These are phyloP conservation scores for Nasonovia ribisnigri DNA, from an alignment of 2,888 invertebrate genomes.

Conservation along the genomic window DNA sequence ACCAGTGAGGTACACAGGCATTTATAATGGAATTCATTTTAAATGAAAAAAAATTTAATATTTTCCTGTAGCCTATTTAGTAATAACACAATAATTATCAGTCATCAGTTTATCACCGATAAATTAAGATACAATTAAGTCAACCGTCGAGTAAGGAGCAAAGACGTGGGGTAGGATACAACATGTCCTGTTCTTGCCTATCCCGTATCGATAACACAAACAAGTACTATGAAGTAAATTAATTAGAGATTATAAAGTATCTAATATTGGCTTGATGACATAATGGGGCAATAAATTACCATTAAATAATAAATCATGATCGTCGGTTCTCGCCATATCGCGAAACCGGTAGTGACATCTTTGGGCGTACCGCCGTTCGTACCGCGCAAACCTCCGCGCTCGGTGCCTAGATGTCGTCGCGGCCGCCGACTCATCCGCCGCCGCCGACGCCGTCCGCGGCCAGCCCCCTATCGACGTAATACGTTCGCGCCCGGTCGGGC, in stretches of 20 bases:
- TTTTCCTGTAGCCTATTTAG: no score
- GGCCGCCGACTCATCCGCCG: not conserved
- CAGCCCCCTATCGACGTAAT: conserved; percentile 26
- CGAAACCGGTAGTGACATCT: conserved; percentile 43
- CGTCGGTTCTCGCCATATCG: not conserved
- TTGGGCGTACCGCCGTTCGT: not conserved
- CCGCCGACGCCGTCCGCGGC: not conserved
- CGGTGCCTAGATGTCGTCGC: conserved; percentile 46
- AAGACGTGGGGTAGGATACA: not conserved
- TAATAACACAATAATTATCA: not conserved
- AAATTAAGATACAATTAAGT: not conserved
- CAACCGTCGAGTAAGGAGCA: not conserved
- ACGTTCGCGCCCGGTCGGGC: conserved; percentile 17
- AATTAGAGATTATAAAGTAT: not conserved
- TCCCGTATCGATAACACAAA: not conserved
- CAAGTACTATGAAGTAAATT: not conserved
- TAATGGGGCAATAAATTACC: not conserved
- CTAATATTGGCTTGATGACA: no score
- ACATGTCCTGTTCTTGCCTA: not conserved
- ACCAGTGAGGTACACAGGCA: no score
- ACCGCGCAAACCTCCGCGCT: not conserved
- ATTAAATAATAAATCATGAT: not conserved
- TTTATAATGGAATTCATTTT: no score
- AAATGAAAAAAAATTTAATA: no score
- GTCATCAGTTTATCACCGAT: no score